Base-by-base conservation (phyloP, 2,797 vertebrate genomes). In the Leptatherina wallacei region DNA sequence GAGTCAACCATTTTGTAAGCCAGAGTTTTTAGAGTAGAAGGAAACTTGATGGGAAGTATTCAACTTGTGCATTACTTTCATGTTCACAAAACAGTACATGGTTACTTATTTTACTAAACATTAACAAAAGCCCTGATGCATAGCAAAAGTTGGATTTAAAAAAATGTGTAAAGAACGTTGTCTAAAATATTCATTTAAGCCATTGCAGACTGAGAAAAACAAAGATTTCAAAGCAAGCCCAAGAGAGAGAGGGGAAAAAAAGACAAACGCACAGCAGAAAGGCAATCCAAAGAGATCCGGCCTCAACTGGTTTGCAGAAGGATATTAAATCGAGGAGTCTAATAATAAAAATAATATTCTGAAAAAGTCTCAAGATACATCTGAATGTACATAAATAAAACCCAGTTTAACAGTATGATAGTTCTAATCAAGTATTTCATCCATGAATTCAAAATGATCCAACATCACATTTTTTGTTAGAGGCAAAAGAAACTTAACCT, bases 1-100 rank as follows among this genome's bases (percentile, higher is more conserved):
- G 66, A 81, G 60, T 82, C 64, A 71, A 10, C 32, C 10, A 36
- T 75, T 29, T 40, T 73, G 44, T 49, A 18, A 68, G 56, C 77
- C 59, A 64, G 54, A 40, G 33, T 61, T 20, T 65, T 75, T 66
- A 75, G 24, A 42, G 42, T 30, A 60, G 70, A n/a, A 40, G 49
- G 42, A 13, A 73, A 64, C 10, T 61, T 71, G 58, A 4, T 47
- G 35, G 30, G 52, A 49, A 59, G 27, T 29, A 60, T 40, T 67
- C 42, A 71, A 9, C 47, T 29, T 51, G 16, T 60, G 32, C 32
- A 22, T 49, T 62, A 49, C 47, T 61, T 72, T 71, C n/a, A 73
- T 57, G n/a, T 44, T 24, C 16, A 67, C 49, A 64, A 42, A 30
- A 65, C 3, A 75, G 51, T 56, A 32, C 18, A 27, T 29, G 47